Evolutionary conservation across 2,797 vertebrate genomes (phyloP), one percentile per base, ranked within the genome.

Genomic region (Cossypha niveicapilla): DNA sequence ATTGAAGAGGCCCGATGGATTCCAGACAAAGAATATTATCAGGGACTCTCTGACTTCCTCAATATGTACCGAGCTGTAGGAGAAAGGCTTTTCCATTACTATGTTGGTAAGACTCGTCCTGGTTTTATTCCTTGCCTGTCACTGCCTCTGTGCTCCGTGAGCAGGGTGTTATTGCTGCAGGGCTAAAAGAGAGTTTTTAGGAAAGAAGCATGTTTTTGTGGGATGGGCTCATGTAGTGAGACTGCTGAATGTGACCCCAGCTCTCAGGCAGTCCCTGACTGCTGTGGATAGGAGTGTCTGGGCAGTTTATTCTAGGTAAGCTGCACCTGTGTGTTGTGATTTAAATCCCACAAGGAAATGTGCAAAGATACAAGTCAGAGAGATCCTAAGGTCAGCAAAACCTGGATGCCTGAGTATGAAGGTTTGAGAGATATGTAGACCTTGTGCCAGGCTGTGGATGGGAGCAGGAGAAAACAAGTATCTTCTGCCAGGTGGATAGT

Each of bases 11-110:
- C 98, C 7, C 74, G 96, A 21, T 99, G 99, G 99, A 98, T 99
- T 75, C 99, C 99, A 3, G 97, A 97, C 75, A 97, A 94, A 68
- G 98, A 99, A 86, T 99, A 99, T 94, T 99, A 99, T 72, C 96
- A 92, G 4, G 99, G 99, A 28, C 97, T 99, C 35, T 98, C 98
- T n/a, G 98, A 99, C 96, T 99, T 99, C 94, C 98, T 99, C 96
- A 98, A 99, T 63, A 96, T 98, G 83, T 98, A 98, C 95, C 95
- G 98, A 82, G 37, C 91, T 42, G 21, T 99, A 76, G 98, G 98
- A 90, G 98, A 98, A 97, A 96, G 74, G 86, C 96, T 99, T 93
- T 98, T 99, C 91, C 97, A 96, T 79, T 97, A 98, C 78, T 97
- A 99, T 25, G 98, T 98, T 96, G 99, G 99, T 99, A 98, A 98